phyloP scores from a whole-genome alignment of 2,113 vertebrate genomes.

The Ciconia boyciana region DNA sequence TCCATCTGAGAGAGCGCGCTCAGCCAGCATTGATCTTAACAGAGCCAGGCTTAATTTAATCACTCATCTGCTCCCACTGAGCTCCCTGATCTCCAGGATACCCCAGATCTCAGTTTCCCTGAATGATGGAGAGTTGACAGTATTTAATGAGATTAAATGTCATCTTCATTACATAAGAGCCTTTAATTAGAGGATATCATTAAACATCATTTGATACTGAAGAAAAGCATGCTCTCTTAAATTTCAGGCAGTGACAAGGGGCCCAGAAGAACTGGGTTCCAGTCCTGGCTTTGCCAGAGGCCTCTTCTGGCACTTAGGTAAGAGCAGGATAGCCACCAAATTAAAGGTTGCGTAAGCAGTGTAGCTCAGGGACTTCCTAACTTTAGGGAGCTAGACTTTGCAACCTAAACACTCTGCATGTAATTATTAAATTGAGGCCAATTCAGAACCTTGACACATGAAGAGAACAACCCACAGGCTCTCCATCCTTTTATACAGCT shows the following conservation, averaged over 20 bases:
- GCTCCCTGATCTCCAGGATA: neutral
- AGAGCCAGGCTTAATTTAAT: neutral
- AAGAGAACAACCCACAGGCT: neutral
- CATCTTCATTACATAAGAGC: slow-evolving; percentile 18
- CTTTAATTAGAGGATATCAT: neutral
- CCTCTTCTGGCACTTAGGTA: neutral
- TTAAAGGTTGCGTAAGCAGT: neutral
- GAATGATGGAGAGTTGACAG: neutral
- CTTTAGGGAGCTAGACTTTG: neutral
- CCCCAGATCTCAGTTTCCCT: neutral
- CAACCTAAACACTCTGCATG: neutral
- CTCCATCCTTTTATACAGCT: neutral
- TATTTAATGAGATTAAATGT: neutral
- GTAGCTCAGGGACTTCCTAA: neutral
- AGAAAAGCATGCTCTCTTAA: neutral
- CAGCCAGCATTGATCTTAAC: neutral
- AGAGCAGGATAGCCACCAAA: neutral
- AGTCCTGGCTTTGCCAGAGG: neutral
- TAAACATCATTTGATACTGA: neutral
- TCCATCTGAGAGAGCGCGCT: neutral
- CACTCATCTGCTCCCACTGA: neutral
- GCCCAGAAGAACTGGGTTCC: neutral
- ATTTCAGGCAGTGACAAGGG: neutral
- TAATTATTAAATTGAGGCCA: neutral
- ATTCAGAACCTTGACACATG: slow-evolving; percentile 23